phyloP scores from a whole-genome alignment of 2,113 vertebrate genomes.

The Xyliphius kryptos region DNA sequence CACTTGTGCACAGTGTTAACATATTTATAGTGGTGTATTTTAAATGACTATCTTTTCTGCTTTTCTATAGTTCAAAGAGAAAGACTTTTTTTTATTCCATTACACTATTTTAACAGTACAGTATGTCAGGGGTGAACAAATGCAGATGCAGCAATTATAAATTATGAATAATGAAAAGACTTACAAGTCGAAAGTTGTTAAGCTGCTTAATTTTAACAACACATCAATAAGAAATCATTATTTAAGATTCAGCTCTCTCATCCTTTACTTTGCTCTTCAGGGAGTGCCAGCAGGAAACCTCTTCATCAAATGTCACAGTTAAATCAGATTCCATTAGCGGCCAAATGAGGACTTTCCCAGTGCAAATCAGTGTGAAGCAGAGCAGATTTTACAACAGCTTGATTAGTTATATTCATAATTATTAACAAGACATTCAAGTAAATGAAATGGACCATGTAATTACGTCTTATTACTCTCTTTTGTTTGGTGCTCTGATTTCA shows the following conservation, averaged over 20 bases:
- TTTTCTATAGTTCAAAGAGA: too few relatives aligned
- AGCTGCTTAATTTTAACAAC: not conserved
- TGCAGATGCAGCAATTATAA: too few relatives aligned
- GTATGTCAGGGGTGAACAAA: too few relatives aligned
- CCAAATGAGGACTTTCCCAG: slow-evolving; percentile 17
- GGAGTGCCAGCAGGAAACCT: slow-evolving; percentile 11
- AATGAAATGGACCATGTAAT: slow-evolving; percentile 4
- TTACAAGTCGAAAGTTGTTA: too few relatives aligned
- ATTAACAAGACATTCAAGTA: slow-evolving; percentile 26
- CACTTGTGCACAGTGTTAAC: too few relatives aligned
- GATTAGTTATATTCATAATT: not conserved
- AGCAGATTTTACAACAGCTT: slow-evolving; percentile 7
- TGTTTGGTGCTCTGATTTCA: slow-evolving; percentile 8
- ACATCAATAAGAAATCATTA: slow-evolving; percentile 1
- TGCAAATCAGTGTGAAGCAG: slow-evolving; percentile 6
- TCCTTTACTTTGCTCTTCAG: slow-evolving; percentile 1
- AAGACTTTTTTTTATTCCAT: too few relatives aligned
- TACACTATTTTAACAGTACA: too few relatives aligned
- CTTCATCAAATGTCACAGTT: slow-evolving; percentile 25
- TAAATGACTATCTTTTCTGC: too few relatives aligned
- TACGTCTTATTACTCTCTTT: too few relatives aligned
- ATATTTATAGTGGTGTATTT: too few relatives aligned
- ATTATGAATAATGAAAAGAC: too few relatives aligned
- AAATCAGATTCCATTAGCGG: slow-evolving; percentile 20
- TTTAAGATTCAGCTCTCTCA: not conserved